Evolutionary conservation across 1,140 invertebrate species (phyloP).

Genomic region (Drosophila bocki): DNA sequence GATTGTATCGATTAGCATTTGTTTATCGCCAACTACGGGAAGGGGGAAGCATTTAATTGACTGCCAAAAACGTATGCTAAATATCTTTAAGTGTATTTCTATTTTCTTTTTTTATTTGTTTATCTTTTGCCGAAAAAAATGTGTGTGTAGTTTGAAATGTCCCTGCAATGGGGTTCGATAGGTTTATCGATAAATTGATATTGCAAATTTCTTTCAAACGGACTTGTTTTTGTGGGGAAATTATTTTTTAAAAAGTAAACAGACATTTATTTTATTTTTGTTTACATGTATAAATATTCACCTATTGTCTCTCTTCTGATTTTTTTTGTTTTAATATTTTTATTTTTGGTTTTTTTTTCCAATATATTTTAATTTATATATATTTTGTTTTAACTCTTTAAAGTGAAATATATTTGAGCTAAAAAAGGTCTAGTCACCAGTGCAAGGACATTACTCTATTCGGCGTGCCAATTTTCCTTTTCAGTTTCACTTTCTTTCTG

Average conservation of each 20-base stretch:
- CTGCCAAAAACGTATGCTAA: slow-evolving; percentile 55
- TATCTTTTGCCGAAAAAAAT: slow-evolving; percentile 29
- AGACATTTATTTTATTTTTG: not conserved
- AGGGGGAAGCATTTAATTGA: slow-evolving; percentile 57
- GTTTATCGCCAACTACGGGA: slow-evolving; percentile 29
- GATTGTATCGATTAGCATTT: slow-evolving; percentile 1
- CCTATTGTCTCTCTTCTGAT: slow-evolving; percentile 19
- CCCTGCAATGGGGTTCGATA: slow-evolving; percentile 30
- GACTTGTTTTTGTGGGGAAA: not conserved
- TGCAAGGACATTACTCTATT: slow-evolving; percentile 38
- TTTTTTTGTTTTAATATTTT: too few relatives aligned
- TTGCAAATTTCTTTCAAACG: not conserved
- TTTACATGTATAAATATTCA: slow-evolving; percentile 14
- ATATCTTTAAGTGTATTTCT: slow-evolving; percentile 10
- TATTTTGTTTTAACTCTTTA: not conserved
- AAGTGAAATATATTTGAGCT: not conserved
- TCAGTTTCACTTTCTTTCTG: not conserved
- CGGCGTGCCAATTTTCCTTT: slow-evolving; percentile 25
- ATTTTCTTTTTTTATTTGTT: not conserved
- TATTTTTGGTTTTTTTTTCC: too few relatives aligned
- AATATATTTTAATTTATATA: not conserved
- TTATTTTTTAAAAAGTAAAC: not conserved
- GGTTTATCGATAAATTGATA: not conserved
- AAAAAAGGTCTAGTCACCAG: slow-evolving; percentile 3
- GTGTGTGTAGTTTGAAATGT: slow-evolving; percentile 5